These are phyloP conservation scores for Dascyllus trimaculatus DNA, from an alignment of 2,113 vertebrate species.

Conservation along the genomic window DNA sequence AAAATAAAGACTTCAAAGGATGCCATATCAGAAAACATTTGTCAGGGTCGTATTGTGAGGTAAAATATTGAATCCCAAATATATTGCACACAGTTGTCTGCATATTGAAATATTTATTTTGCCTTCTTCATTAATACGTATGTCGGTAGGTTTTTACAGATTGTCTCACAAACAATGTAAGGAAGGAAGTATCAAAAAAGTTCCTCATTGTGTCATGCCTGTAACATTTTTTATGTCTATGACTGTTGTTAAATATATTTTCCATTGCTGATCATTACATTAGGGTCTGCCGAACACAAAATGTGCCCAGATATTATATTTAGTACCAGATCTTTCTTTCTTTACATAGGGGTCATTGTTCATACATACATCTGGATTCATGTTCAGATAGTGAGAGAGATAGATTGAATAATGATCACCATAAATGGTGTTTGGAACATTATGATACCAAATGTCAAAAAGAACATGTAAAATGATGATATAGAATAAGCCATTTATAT, in stretches of 20 bases:
- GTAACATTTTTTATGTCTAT: not conserved
- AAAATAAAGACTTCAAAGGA: not conserved
- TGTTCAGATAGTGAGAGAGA: too few relatives aligned
- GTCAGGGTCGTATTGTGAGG: too few relatives aligned
- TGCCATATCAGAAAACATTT: not conserved
- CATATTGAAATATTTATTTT: not conserved
- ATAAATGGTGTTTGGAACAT: too few relatives aligned
- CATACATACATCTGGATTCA: too few relatives aligned
- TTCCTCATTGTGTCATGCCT: not conserved
- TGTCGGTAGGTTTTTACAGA: not conserved
- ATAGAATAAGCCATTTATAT: too few relatives aligned
- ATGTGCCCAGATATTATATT: not conserved
- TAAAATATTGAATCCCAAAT: not conserved
- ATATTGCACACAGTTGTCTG: not conserved
- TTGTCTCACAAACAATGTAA: slow-evolving; percentile 24
- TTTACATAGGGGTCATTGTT: too few relatives aligned
- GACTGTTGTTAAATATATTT: not conserved
- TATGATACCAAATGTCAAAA: too few relatives aligned
- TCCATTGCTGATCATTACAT: not conserved
- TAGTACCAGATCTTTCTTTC: too few relatives aligned
- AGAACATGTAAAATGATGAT: too few relatives aligned
- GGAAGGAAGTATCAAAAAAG: slow-evolving; percentile 43
- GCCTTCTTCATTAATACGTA: not conserved
- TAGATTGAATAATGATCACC: too few relatives aligned
- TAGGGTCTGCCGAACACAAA: not conserved